A percentile compares a stretch with the other conserved stretches of the same genome.
Evolutionary conservation across 1,140 invertebrate genomes (phyloP).

Genomic region (Cylas formicarius): DNA sequence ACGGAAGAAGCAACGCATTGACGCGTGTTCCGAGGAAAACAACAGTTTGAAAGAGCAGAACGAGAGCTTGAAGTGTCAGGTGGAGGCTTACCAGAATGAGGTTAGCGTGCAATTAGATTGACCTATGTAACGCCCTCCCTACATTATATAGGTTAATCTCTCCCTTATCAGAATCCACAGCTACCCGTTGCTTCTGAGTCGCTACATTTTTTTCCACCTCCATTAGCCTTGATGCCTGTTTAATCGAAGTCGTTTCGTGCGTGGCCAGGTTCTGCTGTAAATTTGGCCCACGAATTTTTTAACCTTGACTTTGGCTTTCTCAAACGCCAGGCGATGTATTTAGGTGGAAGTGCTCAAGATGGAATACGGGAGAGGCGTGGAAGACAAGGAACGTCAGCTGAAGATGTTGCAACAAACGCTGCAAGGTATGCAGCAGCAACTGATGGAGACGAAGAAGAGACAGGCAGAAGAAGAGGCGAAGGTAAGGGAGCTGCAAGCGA

Average conservation of each 20-base stretch:
- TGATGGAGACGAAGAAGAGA: conserved; percentile 56
- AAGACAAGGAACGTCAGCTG: conserved; percentile 64
- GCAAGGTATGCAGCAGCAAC: conserved; percentile 71
- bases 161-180: too few species aligned
- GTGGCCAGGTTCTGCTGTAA: too few species aligned
- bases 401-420: conserved; percentile 68
- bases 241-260: too few species aligned
- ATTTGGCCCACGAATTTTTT: too few species aligned
- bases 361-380: conserved; percentile 60
- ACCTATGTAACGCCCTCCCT: too few species aligned
- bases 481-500: conserved; percentile 51
- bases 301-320: background rate
- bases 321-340: conserved; percentile 7
- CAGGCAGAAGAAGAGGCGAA: conserved; percentile 56
- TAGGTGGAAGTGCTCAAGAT: conserved; percentile 56
- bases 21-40: conserved; percentile 43
- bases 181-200: too few species aligned
- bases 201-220: too few species aligned
- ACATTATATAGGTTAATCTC: too few species aligned
- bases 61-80: conserved; percentile 81
- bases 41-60: conserved; percentile 69
- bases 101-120: conserved; percentile 39
- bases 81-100: conserved; percentile 93
- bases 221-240: too few species aligned
- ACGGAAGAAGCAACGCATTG: conserved; percentile 42